Evolutionary conservation across 2,113 vertebrate genomes (phyloP).

Genomic region (Calyptomena viridis): DNA sequence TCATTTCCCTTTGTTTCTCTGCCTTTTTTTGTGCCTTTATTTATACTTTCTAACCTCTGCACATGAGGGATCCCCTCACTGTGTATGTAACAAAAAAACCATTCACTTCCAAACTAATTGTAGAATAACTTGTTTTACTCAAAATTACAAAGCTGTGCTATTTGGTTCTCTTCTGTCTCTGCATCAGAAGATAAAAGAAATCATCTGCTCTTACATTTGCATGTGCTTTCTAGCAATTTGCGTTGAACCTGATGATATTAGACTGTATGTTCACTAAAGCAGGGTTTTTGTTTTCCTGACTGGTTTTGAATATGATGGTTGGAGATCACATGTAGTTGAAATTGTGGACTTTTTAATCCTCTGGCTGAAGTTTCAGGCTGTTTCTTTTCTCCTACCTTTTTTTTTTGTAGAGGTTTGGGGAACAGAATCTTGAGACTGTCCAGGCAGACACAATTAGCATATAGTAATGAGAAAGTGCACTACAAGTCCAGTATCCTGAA

Average conservation of each 20-base stretch:
- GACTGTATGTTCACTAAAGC: not conserved
- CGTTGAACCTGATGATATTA: not conserved
- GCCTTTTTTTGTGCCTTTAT: not conserved
- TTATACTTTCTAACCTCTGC: not conserved
- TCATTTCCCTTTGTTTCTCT: not conserved
- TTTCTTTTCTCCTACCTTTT: not conserved
- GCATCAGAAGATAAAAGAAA: not conserved
- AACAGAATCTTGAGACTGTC: not conserved
- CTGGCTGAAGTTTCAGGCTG: not conserved
- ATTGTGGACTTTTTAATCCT: not conserved
- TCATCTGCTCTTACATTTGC: not conserved
- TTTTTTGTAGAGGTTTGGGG: not conserved
- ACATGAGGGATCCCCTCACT: rapidly evolving
- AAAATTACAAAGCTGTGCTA: not conserved
- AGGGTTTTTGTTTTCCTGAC: not conserved
- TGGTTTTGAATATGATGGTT: not conserved
- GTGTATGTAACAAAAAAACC: not conserved
- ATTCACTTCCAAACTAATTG: not conserved
- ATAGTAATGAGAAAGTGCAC: not conserved
- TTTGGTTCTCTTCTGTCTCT: not conserved
- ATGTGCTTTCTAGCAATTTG: not conserved
- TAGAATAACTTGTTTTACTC: not conserved
- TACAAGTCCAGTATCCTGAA: not conserved
- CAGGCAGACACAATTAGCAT: not conserved
- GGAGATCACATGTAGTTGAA: not conserved